Evolutionary conservation across 2,888 invertebrate genomes (phyloP), one percentile per base, ranked within the genome.

Genomic region (Petrolisthes cinctipes): DNA sequence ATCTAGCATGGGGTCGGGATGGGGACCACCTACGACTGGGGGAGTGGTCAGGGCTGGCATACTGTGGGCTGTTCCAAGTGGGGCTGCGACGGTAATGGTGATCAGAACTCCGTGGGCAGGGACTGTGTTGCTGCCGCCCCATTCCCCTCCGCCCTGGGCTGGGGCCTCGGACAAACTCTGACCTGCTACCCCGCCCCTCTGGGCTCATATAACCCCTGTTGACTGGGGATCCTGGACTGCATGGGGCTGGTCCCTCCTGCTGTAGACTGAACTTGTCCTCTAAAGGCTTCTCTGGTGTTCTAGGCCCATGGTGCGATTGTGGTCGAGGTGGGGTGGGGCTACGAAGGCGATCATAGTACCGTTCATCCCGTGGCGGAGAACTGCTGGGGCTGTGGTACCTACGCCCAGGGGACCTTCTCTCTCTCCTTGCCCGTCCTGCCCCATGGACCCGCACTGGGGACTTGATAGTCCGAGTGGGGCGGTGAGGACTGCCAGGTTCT

Each of bases 261-360:
- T 61, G n/a, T 0, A 66, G 17, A 51, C 37, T 66, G 66, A 4
- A 3, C 37, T 68, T 5, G 57, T 61, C 61, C 51, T 83, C 83
- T 11, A 51, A 71, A 23, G 87, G n/a, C 20, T 75, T 80, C 23
- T 87, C 87, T 14, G 87, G 87, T n/a, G 87, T 87, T 68, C 84
- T 83, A 5, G 87, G 87, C 23, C 87, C 87, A 53, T 87, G 87
- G 73, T 75, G 82, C 54, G 20, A 17, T 53, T 68, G 11, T 23
- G 75, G 5, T n/a, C n/a, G 79, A 7, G 81, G 17, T 37, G 81
- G 66, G 61, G 51, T 17, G 56, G 2, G 81, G 66, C 51, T 11
- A 20, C 1, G 68, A 66, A 51, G 81, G 17, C 51, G 68, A 5
- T 37, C 57, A 11, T 11, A 53, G n/a, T 79, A 75, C 5, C 86